Evolutionary conservation across 2,797 vertebrate species (phyloP), one percentile per base, ranked within the genome.

Genomic region (Semotilus atromaculatus): DNA sequence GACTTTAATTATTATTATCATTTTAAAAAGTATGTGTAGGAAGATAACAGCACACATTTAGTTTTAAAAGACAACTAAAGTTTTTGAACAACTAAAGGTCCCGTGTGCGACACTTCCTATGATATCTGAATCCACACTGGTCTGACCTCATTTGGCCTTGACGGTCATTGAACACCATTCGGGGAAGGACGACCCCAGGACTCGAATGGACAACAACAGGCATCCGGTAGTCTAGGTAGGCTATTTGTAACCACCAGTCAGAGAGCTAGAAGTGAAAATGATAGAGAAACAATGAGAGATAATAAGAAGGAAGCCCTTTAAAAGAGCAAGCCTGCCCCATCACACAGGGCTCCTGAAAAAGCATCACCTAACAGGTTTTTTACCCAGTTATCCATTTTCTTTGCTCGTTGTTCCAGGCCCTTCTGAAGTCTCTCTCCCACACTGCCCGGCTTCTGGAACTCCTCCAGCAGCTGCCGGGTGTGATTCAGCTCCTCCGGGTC

Each of bases 131-230:
- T 53, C 34, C 26, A 60, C 40, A 11, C 2, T 76, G 51, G 2
- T 19, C 88, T 91, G 80, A 93, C 97, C 97, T 96, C 85, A 97
- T 96, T 91, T 99, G 97, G 40, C 97, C 97, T 86, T 96, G 95
- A 26, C 95, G 94, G 88, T 98, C 97, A 84, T 83, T 93, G 90
- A 98, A 98, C 88, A 97, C 94, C 92, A 97, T 95, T 31, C 95
- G 96, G 21, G 97, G 97, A 62, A 99, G 91, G 23, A 97, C 91
- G n/a, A 98, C 89, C 0, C 97, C 97, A 0, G 98, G 97, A 92
- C 95, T 99, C 38, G 98, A 99, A 90, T 96, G 95, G 84, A 99
- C 94, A 86, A 98, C 97, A 66, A 99, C 96, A 0, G 97, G 97
- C 91, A 98, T 89, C 45, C 97, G 95, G 89, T 96, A 98, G 60